Conservation (phyloP, 2,797 vertebrate genomes). For the Selene dorsalis region DNA sequence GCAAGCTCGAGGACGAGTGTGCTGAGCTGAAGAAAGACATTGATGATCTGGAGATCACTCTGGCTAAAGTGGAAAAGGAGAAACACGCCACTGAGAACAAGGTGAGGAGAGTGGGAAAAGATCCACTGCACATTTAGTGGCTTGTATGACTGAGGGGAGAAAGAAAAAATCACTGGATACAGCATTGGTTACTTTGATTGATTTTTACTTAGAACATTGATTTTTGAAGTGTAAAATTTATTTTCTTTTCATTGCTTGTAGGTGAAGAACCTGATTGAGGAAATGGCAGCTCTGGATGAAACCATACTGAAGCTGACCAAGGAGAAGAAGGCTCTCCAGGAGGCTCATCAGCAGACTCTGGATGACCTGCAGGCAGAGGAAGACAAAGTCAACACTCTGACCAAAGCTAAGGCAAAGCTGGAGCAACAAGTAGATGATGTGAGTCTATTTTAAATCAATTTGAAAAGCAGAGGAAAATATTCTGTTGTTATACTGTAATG, state of each 20-base stretch:
- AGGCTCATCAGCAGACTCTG: constrained; percentile 93
- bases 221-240: neutral
- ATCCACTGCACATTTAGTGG: neutral
- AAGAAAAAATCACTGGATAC: neutral
- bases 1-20: constrained; percentile 94
- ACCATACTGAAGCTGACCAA: constrained; percentile 91
- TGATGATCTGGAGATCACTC: constrained; percentile 92
- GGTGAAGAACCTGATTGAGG: constrained; percentile 96
- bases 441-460: constrained; percentile 62
- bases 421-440: constrained; percentile 97
- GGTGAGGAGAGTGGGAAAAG: constrained; percentile 69
- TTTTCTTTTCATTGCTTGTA: constrained; percentile 56
- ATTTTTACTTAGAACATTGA: no score
- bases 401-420: constrained; percentile 92
- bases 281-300: constrained; percentile 93
- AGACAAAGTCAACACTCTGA: constrained; percentile 93
- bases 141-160: neutral
- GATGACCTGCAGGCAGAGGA: constrained; percentile 95
- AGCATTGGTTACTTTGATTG: no score
- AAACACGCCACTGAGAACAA: constrained; percentile 95
- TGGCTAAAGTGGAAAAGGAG: constrained; percentile 95
- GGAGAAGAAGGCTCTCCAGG: constrained; percentile 94
- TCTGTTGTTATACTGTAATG: no score
- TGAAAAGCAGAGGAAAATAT: neutral
- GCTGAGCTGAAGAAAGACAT: constrained; percentile 96